Base-by-base conservation (phyloP, 2,797 vertebrate species). In the Gymnoscopelus braueri region DNA sequence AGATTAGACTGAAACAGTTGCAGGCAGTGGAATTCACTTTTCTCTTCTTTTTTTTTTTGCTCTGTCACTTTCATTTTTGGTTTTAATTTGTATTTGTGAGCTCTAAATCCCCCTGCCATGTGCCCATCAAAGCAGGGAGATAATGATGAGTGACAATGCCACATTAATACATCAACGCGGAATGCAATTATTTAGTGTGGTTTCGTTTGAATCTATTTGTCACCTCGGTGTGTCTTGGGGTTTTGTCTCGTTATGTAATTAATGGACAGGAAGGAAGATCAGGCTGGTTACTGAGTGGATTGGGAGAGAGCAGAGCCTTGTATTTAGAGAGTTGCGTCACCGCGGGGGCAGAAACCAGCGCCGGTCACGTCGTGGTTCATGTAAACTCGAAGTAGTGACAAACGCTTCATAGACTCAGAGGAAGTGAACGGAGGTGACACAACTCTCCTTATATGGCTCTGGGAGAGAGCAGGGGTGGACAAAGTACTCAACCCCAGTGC, bases 61-160 rank as follows among this genome's bases (percentile, higher is more conserved):
- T 60, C 59, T 70, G 63, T 50, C 26, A 14, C 5, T 55, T 14
- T 24, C 19, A 12, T 73, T 82, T 79, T 77, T 72, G 52, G 56
- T 82, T 89, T 86, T 83, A 79, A 89, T 87, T 89, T 85, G 54
- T 75, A 74, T 86, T 78, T 57, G 84, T 70, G 60, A 35, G 70
- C 74, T 57, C 67, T 91, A 94, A 91, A 87, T 83, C 86, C 76
- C 77, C 71, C 67, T 19, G 19, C 19, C 78, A 72, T 77, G 63
- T 74, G 70, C 19, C 60, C 67, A 61, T 59, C 75, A 85, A 79
- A 87, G 84, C 53, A 19, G 47, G 14, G 19, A 60, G 77, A 88
- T 90, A 90, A 91, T 90, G 84, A 72, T 88, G 86, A 91, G 72
- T 88, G 83, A 87, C 90, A 87, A 81, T 51, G 74, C 70, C 66